These are phyloP conservation scores for Smutsia temminckii DNA, from an alignment of 2,797 vertebrate genomes.

Conservation along the genomic window DNA sequence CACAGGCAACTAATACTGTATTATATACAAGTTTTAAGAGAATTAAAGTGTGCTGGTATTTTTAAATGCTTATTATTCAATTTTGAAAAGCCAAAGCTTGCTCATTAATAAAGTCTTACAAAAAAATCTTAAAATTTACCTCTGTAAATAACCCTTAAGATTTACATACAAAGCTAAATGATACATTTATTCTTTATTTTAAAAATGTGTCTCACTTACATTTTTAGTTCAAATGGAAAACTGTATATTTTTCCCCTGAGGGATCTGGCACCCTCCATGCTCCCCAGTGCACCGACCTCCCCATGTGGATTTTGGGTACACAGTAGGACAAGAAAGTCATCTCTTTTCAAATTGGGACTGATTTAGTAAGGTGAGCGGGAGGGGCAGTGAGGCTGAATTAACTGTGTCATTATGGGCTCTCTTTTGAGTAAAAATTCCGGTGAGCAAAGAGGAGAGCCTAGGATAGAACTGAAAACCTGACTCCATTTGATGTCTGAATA, in stretches of 20 bases:
- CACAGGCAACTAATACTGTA: not conserved
- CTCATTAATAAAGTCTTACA: not conserved
- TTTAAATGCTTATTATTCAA: not conserved
- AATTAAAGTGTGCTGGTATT: not conserved
- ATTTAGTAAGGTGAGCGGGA: not conserved
- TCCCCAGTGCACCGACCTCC: accelerated
- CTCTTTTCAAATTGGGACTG: not conserved
- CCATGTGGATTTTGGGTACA: not conserved
- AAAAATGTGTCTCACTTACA: not conserved
- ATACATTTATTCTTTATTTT: not conserved
- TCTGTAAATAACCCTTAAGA: not conserved
- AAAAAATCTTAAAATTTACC: not conserved
- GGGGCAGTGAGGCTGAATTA: not conserved
- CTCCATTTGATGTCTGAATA: not conserved
- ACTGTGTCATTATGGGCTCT: not conserved
- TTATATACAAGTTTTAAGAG: not conserved
- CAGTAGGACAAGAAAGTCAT: not conserved
- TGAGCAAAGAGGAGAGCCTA: not conserved
- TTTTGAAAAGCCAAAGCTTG: conserved; percentile 2
- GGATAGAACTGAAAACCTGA: not conserved
- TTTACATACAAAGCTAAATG: not conserved
- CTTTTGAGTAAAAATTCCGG: not conserved
- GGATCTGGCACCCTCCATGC: accelerated
- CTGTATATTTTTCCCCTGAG: not conserved
- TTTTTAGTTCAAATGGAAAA: not conserved